A percentile compares a stretch with the other conserved stretches of the same genome.
These are phyloP conservation scores for Calameuta filiformis DNA, from an alignment of 2,888 invertebrate species.

Conservation along the genomic window DNA sequence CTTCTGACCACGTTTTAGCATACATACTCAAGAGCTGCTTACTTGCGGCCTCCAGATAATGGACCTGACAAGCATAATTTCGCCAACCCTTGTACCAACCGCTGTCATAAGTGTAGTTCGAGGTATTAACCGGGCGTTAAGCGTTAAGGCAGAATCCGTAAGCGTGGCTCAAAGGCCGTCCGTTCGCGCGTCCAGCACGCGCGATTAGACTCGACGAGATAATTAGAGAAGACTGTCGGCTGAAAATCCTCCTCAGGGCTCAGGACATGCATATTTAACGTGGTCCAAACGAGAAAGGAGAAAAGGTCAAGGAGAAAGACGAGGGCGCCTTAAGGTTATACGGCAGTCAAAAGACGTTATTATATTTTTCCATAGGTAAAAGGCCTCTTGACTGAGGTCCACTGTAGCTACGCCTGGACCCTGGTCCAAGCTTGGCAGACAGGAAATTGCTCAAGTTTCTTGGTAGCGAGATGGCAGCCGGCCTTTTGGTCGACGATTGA, in stretches of 20 bases:
- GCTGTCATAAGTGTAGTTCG: conserved; percentile 56
- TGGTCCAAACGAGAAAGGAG: conserved; percentile 43
- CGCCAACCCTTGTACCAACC: conserved; percentile 56
- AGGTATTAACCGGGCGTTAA: conserved; percentile 50
- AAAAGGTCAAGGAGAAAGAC: conserved; percentile 9
- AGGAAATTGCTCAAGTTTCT: conserved; percentile 61
- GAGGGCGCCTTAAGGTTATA: not conserved
- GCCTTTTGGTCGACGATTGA: conserved; percentile 38
- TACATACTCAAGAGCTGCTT: conserved; percentile 25
- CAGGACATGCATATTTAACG: conserved; percentile 15
- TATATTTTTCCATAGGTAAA: not conserved
- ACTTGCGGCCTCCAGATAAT: conserved; percentile 49
- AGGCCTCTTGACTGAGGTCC: not conserved
- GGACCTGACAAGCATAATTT: conserved; percentile 61
- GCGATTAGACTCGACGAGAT: conserved; percentile 59
- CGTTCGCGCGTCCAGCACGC: conserved; percentile 42
- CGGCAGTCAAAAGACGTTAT: not conserved
- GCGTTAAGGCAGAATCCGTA: conserved; percentile 47
- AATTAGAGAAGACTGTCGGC: conserved; percentile 58
- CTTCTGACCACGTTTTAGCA: conserved; percentile 8
- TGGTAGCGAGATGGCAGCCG: conserved; percentile 6
- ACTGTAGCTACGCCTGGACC: not conserved
- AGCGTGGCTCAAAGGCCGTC: conserved; percentile 46
- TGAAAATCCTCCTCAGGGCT: conserved; percentile 24
- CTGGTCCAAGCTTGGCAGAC: conserved; percentile 20